phyloP scores from a whole-genome alignment of 1,140 invertebrate genomes.

The Pentalonia nigronervosa region DNA sequence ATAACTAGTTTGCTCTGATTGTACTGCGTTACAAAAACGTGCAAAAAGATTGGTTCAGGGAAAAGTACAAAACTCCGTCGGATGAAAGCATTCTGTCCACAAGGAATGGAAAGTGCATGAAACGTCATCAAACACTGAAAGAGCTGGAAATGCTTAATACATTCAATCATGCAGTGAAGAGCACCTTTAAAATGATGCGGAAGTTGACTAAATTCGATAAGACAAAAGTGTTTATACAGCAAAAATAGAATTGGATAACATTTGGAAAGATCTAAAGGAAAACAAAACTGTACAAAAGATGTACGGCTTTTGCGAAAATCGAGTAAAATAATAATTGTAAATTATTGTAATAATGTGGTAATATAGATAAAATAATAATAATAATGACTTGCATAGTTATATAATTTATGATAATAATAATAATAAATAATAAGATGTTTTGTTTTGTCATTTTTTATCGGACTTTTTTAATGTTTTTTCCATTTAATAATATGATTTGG shows the following conservation, averaged over 20 bases:
- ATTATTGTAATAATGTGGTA: not conserved
- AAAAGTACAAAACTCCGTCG: not conserved
- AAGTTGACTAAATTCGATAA: not conserved
- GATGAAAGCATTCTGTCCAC: no score
- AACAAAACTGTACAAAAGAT: no score
- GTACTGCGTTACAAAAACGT: not conserved
- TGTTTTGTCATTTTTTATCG: no score
- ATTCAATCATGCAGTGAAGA: not conserved
- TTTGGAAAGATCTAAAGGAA: no score
- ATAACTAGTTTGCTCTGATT: not conserved
- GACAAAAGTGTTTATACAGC: not conserved
- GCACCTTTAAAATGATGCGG: not conserved
- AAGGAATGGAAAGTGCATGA: no score
- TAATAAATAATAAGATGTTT: not conserved
- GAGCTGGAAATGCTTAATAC: no score
- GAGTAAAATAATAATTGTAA: not conserved
- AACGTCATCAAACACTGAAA: no score
- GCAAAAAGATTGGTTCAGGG: not conserved
- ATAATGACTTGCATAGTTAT: accelerated
- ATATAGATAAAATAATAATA: not conserved
- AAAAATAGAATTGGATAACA: no score
- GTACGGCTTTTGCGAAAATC: not conserved
- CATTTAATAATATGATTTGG: not conserved
- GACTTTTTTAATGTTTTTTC: not conserved
- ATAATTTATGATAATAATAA: not conserved